Evolutionary conservation across 64 coral and sea anemone species (phyloP).

Genomic region (Pachyseris speciosa): DNA sequence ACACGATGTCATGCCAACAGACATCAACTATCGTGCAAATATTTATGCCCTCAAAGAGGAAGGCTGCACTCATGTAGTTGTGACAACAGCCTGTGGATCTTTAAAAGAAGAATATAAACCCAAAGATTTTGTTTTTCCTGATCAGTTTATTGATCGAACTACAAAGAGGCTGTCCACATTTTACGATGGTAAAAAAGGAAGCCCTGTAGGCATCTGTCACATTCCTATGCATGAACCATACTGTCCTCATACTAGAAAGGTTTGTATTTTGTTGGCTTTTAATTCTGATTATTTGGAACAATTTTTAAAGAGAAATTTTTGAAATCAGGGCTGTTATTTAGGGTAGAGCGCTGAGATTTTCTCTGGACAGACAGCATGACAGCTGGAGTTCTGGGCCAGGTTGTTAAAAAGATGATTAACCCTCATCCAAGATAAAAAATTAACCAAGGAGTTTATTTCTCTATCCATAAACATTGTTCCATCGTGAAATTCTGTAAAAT

Average conservation of each 20-base stretch:
- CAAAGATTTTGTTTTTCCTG: constrained; percentile 88
- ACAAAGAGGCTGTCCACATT: constrained; percentile 93
- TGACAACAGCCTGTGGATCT: constrained; percentile 96
- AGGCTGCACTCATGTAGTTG: constrained; percentile 91
- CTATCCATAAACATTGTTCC: too few species aligned
- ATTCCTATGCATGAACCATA: constrained; percentile 97
- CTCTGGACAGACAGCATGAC: too few species aligned
- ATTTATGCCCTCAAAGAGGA: constrained; percentile 88
- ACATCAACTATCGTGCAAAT: constrained; percentile 98
- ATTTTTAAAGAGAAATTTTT: too few species aligned
- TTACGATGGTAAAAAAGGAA: constrained; percentile 88
- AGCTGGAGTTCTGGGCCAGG: too few species aligned
- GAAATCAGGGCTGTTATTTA: too few species aligned
- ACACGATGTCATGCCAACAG: constrained; percentile 88
- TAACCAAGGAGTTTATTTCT: too few species aligned
- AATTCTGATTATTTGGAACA: background rate
- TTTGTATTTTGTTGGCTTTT: background rate
- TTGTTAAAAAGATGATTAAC: too few species aligned
- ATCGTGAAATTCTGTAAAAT: too few species aligned
- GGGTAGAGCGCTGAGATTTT: too few species aligned
- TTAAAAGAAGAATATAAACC: constrained; percentile 85
- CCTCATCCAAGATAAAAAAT: too few species aligned
- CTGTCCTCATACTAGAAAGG: constrained; percentile 79
- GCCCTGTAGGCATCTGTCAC: constrained; percentile 87
- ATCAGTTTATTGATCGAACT: constrained; percentile 98